Evolutionary conservation across 2,888 invertebrate genomes (phyloP).

Genomic region (Conops quadrifasciatus): DNA sequence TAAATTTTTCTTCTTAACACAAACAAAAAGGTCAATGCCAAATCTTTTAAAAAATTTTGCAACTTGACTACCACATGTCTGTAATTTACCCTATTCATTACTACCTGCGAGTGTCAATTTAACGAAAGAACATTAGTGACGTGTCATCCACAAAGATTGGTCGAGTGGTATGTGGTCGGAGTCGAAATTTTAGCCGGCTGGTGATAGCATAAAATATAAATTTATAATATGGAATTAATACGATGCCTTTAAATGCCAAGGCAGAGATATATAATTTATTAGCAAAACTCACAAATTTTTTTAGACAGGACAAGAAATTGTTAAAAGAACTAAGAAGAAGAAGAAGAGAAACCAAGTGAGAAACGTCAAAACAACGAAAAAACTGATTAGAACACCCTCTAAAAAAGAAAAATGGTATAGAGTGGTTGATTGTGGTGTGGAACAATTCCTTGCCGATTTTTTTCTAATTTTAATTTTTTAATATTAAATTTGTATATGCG

Average conservation of each 20-base stretch:
- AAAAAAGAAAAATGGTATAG: not conserved
- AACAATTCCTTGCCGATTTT: conserved; percentile 2
- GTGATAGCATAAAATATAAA: not conserved
- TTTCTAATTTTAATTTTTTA: conserved; percentile 6
- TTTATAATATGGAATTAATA: too few species aligned
- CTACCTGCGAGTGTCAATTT: conserved; percentile 48
- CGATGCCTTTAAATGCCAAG: too few species aligned
- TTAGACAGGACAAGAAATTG: not conserved
- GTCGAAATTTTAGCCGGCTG: conserved; percentile 21
- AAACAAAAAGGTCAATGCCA: too few species aligned
- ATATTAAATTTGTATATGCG: not conserved
- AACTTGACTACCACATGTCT: not conserved
- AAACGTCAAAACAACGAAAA: not conserved
- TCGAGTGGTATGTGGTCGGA: conserved; percentile 14
- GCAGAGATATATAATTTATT: not conserved
- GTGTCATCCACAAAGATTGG: conserved; percentile 21
- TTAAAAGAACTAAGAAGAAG: not conserved
- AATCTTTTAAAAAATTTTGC: too few species aligned
- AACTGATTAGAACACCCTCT: not conserved
- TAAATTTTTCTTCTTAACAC: too few species aligned
- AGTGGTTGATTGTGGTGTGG: not conserved
- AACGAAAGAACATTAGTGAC: conserved; percentile 43
- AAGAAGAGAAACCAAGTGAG: not conserved
- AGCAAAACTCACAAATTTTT: not conserved
- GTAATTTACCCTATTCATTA: conserved; percentile 41